phyloP scores from a whole-genome alignment of 2,797 vertebrate species.

The Eleutherodactylus coqui region DNA sequence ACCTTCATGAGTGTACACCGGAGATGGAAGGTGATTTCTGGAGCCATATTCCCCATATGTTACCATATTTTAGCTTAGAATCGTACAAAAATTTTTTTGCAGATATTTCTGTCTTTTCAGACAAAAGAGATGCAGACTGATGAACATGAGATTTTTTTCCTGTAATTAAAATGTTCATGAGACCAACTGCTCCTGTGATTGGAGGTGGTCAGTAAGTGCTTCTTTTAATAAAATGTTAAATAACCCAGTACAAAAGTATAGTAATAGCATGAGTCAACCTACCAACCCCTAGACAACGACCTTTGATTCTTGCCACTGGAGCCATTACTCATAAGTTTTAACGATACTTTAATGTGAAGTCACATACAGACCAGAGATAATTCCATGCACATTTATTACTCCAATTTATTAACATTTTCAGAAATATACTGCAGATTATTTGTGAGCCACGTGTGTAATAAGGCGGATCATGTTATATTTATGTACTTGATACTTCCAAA shows the following conservation, averaged over 20 bases:
- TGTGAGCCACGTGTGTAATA: neutral
- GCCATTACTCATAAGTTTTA: constrained; percentile 4
- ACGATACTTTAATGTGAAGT: neutral
- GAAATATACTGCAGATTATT: neutral
- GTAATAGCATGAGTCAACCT: neutral
- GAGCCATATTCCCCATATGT: too few species aligned
- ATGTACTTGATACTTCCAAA: too few species aligned
- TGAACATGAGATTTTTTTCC: too few species aligned
- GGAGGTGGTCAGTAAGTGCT: too few species aligned
- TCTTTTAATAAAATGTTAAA: neutral
- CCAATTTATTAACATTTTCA: neutral
- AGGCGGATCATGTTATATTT: neutral
- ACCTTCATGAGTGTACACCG: too few species aligned
- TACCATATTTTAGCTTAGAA: too few species aligned
- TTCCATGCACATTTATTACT: constrained; percentile 8
- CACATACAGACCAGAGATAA: constrained; percentile 23
- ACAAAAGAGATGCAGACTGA: too few species aligned
- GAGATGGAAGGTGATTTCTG: too few species aligned
- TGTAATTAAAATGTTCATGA: too few species aligned
- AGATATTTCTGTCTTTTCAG: too few species aligned
- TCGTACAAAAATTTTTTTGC: too few species aligned
- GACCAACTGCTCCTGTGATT: too few species aligned
- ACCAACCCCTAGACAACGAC: neutral
- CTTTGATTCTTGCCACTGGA: neutral
- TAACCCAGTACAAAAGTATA: neutral